Evolutionary conservation across 2,888 invertebrate species (phyloP).

Genomic region (Cantharis rustica): DNA sequence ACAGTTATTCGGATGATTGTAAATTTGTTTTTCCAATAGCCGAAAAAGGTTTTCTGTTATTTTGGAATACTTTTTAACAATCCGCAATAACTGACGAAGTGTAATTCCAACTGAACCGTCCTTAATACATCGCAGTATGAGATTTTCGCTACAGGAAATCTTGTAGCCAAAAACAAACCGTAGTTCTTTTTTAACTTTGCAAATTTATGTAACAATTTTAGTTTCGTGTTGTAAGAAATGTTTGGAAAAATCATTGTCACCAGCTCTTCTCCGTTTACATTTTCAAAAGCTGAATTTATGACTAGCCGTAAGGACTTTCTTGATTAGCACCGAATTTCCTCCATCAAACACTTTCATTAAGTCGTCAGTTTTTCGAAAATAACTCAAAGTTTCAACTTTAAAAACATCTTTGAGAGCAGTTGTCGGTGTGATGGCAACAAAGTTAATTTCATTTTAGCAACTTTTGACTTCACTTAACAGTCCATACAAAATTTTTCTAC

Average conservation of each 20-base stretch:
- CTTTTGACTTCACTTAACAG: background rate
- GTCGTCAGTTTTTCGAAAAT: slow-evolving; percentile 13
- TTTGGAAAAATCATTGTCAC: slow-evolving; percentile 19
- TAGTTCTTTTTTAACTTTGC: slow-evolving; percentile 18
- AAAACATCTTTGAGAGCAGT: slow-evolving; percentile 15
- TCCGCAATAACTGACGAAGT: slow-evolving; percentile 6
- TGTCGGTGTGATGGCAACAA: slow-evolving; percentile 6
- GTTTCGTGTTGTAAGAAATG: slow-evolving; percentile 23
- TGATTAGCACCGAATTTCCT: slow-evolving; percentile 15
- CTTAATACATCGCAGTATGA: slow-evolving; percentile 18
- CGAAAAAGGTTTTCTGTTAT: slow-evolving; percentile 17
- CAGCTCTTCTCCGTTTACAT: slow-evolving; percentile 13
- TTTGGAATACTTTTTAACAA: slow-evolving; percentile 14
- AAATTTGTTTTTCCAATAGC: background rate
- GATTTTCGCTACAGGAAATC: slow-evolving; percentile 17
- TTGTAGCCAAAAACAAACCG: slow-evolving; percentile 19
- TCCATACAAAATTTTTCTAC: slow-evolving; percentile 13
- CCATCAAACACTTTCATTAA: slow-evolving; percentile 19
- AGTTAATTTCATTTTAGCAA: slow-evolving; percentile 2
- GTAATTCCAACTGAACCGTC: slow-evolving; percentile 12
- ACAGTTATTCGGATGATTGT: background rate
- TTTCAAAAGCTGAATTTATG: slow-evolving; percentile 17
- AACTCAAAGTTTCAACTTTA: slow-evolving; percentile 19
- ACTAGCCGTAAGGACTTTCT: slow-evolving; percentile 21
- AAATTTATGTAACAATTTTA: slow-evolving; percentile 22